Evolutionary conservation across 2,888 invertebrate species (phyloP).

Genomic region (Carabus problematicus): DNA sequence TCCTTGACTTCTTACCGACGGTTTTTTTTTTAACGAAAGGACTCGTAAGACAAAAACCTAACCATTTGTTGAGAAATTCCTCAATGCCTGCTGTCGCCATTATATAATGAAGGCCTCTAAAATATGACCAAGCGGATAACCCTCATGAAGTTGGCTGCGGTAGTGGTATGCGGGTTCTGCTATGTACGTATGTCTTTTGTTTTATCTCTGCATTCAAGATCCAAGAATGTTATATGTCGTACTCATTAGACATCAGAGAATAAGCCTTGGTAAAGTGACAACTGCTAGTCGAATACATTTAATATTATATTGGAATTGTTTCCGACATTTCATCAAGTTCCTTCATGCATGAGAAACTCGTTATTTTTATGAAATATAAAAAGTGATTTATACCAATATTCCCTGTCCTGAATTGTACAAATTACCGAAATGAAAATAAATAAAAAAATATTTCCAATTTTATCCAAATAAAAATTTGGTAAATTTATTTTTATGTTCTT

Average conservation of each 20-base stretch:
- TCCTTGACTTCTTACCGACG: constrained; percentile 48
- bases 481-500: too few relatives aligned
- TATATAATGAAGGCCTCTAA: constrained; percentile 43
- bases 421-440: too few relatives aligned
- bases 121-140: constrained; percentile 21
- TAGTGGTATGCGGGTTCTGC: constrained; percentile 7
- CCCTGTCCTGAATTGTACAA: too few relatives aligned
- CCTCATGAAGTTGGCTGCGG: constrained; percentile 12
- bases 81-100: constrained; percentile 45
- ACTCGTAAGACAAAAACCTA: constrained; percentile 46
- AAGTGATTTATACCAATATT: too few relatives aligned
- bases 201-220: constrained; percentile 5
- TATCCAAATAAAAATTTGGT: too few relatives aligned
- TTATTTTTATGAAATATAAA: too few relatives aligned
- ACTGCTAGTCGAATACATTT: too few relatives aligned
- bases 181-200: constrained; percentile 6
- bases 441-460: too few relatives aligned
- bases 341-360: too few relatives aligned
- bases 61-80: constrained; percentile 48
- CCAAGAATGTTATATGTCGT: constrained; percentile 6
- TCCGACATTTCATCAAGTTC: too few relatives aligned
- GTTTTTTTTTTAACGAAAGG: constrained; percentile 43
- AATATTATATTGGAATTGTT: too few relatives aligned
- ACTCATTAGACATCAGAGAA: neutral
- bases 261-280: too few relatives aligned